These are phyloP conservation scores for Peromyscus aztecus DNA, from an alignment of 2,797 vertebrate genomes.

Conservation along the genomic window DNA sequence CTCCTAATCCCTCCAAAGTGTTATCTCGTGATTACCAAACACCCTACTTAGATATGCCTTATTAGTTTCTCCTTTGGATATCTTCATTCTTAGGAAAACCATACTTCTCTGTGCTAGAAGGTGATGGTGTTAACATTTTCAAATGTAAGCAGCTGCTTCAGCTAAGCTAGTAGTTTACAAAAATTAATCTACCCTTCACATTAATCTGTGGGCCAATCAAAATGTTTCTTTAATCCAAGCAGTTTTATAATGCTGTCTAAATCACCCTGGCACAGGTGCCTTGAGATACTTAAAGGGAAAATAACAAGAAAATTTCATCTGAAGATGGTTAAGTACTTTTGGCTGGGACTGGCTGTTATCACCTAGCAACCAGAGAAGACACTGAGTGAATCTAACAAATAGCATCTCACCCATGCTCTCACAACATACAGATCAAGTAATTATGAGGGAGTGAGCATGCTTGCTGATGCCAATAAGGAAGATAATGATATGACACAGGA, in stretches of 20 bases:
- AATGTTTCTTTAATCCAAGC: conserved; percentile 82
- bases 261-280: conserved; percentile 81
- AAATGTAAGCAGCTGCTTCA: conserved; percentile 82
- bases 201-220: conserved; percentile 86
- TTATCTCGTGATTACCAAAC: conserved; percentile 84
- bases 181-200: conserved; percentile 85
- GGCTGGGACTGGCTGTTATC: conserved; percentile 71
- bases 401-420: conserved; percentile 74
- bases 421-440: conserved; percentile 80
- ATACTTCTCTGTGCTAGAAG: conserved; percentile 70
- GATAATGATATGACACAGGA: conserved; percentile 73
- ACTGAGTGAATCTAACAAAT: conserved; percentile 81
- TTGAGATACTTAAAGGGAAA: conserved; percentile 84
- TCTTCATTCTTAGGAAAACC: conserved; percentile 79
- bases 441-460: conserved; percentile 75
- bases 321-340: conserved; percentile 85
- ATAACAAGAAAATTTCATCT: conserved; percentile 85
- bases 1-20: conserved; percentile 74
- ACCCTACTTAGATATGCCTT: conserved; percentile 82
- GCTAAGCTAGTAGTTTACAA: conserved; percentile 76
- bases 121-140: conserved; percentile 84
- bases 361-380: conserved; percentile 81
- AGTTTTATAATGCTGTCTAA: conserved; percentile 83
- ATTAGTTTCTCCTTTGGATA: conserved; percentile 75
- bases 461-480: conserved; percentile 74